Evolutionary conservation across 2,888 invertebrate genomes (phyloP), one percentile per base, ranked within the genome.

Genomic region (Coelinius sp.): DNA sequence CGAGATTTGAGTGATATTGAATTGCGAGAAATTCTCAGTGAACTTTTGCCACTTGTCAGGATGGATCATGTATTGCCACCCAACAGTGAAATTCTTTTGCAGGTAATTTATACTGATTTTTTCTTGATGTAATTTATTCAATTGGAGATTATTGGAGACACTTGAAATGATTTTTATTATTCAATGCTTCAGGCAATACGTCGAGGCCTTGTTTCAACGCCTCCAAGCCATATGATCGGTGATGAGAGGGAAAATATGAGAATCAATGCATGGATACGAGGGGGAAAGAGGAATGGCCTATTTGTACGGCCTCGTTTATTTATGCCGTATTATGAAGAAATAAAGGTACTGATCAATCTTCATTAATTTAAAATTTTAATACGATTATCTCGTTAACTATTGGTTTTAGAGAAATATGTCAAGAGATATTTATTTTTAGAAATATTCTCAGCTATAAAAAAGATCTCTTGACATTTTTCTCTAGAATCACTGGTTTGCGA

Each of bases 311-410:
- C 98, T 65, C 90, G 98, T 53, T 92, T 97, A 75, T 98, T 97
- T 89, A 94, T 95, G 91, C 97, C 98, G 44, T 97, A 97, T 87
- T 95, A 95, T 81, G 97, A 98, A 86, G 98, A 97, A 90, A 92
- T 96, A 10, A 97, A 97, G 91, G 94, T 94, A 80, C 70, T 75
- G 44, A 38, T 25, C 65, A 0, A 22, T 59, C 20, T 24, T 53
- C 38, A 20, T 67, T 49, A 17, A 35, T 59, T 22, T 1, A 41
- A 31, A 8, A 31, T 59, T 25, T 38, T 2, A 38, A 38, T 38
- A 7, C 8, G 10, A 10, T 6, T 6, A 38, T 3, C 10, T 10
- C 6, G 10, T n/a, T n/a, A n/a, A n/a, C n/a, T n/a, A n/a, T n/a
- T n/a, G n/a, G n/a, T n/a, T n/a, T n/a, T n/a, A n/a, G n/a, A n/a